Base-by-base conservation (phyloP, 2,888 invertebrate genomes). In the Chloroclystis v-ata region DNA sequence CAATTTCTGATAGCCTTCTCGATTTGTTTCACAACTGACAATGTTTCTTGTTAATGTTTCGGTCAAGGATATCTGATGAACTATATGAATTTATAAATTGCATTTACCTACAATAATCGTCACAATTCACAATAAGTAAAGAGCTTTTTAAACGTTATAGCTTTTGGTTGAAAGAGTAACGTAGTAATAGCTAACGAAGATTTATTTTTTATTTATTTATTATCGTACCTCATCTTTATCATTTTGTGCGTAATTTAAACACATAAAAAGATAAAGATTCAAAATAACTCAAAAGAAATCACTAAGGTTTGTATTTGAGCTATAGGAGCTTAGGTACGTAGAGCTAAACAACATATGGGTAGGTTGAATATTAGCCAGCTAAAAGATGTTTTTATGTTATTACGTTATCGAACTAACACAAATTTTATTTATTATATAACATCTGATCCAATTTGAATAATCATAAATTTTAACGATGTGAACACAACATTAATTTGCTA, bases 1-100 rank as follows among this genome's bases (percentile, higher is more conserved):
- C 53, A 51, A 40, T 52, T 48, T 54, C 30, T 43, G 43, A 52
- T 56, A 47, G 49, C 57, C 57, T 57, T 52, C 16, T 20, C 10
- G 16, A 10, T 35, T 35, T 7, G 20, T 26, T 26, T 26, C 35
- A 20, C 16, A 16, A 35, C 35, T 9, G 35, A 20, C 26, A n/a
- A n/a, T 26, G 20, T 20, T 35, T 35, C 35, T 35, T 35, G 35
- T 35, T 20, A 35, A 35, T 35, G 35, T 35, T 35, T 11, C 35
- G 35, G 35, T 35, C 35, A 35, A 35, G 35, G 35, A 10, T 7
- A 11, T 2, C 1, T 1, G 6, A 13, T 33, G 33, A 24, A 20
- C 35, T 35, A 35, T 10, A 11, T 35, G 35, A 16, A 24, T 33
- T 32, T 33, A 33, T 32, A 20, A 20, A 20, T 35, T 24, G 35